Percentiles rank a stretch among this genome's conserved stretches.
Evolutionary conservation across 2,797 vertebrate species (phyloP).

Genomic region (Sarcophilus harrisii): DNA sequence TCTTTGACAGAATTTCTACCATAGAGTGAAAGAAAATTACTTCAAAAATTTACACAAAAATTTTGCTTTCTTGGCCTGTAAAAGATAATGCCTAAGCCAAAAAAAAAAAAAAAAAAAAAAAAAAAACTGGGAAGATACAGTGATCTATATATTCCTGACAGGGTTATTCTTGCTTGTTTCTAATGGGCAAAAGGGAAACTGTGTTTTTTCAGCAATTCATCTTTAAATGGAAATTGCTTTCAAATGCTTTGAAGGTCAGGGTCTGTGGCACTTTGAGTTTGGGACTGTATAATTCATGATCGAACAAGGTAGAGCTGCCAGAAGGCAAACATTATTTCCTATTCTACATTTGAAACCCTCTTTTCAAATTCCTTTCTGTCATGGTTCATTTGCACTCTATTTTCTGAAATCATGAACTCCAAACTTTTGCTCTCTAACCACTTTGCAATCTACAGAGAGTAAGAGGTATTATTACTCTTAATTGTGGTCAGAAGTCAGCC

Average conservation of each 20-base stretch:
- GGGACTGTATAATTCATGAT: slow-evolving; percentile 56
- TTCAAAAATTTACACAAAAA: slow-evolving; percentile 56
- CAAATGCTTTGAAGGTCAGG: slow-evolving; percentile 18
- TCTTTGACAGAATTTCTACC: slow-evolving; percentile 54
- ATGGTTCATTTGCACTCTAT: slow-evolving; percentile 48
- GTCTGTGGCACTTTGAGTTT: slow-evolving; percentile 26
- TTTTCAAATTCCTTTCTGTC: slow-evolving; percentile 24
- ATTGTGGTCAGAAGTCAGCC: slow-evolving; percentile 52
- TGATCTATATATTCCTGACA: slow-evolving; percentile 54
- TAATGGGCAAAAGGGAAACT: slow-evolving; percentile 51
- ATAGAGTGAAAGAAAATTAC: slow-evolving; percentile 41
- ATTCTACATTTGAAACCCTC: slow-evolving; percentile 21
- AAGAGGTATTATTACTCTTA: slow-evolving; percentile 58
- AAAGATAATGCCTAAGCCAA: slow-evolving; percentile 49
- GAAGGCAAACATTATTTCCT: slow-evolving; percentile 62
- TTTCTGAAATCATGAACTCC: slow-evolving; percentile 40
- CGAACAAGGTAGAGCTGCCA: slow-evolving; percentile 29
- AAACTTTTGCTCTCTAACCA: slow-evolving; percentile 31
- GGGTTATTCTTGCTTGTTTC: slow-evolving; percentile 33
- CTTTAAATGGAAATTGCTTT: slow-evolving; percentile 43
- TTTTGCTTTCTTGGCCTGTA: slow-evolving; percentile 30
- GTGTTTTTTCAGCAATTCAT: slow-evolving; percentile 10
- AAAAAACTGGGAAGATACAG: neutral
- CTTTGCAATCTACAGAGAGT: slow-evolving; percentile 49
- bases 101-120: neutral